Evolutionary conservation across 2,797 vertebrate genomes (phyloP).

Genomic region (Coregonus sp.): DNA sequence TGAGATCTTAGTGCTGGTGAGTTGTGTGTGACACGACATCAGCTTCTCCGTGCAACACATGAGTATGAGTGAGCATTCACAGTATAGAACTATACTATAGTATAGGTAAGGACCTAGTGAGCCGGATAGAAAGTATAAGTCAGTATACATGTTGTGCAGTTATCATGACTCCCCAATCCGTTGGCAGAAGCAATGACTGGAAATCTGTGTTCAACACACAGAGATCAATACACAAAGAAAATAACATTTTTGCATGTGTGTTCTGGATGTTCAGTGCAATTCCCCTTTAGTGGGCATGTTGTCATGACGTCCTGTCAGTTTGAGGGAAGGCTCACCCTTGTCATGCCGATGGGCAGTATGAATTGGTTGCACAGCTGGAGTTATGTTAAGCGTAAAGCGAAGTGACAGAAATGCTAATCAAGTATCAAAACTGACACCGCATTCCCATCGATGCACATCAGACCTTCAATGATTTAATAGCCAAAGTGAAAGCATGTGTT

Average conservation of each 20-base stretch:
- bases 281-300: slow-evolving; percentile 51
- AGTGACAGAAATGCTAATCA: slow-evolving; percentile 76
- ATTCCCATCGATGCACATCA: slow-evolving; percentile 62
- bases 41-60: background rate
- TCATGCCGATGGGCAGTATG: slow-evolving; percentile 63
- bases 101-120: too few relatives aligned
- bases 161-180: background rate
- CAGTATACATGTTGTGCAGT: background rate
- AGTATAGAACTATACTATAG: too few relatives aligned
- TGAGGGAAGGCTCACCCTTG: slow-evolving; percentile 67
- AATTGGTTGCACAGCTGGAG: slow-evolving; percentile 74
- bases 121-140: too few relatives aligned
- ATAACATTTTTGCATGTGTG: slow-evolving; percentile 11
- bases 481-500: slow-evolving; percentile 65
- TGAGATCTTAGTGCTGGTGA: background rate
- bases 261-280: slow-evolving; percentile 50
- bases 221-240: background rate
- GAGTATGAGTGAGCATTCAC: too few relatives aligned
- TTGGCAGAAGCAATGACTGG: too few relatives aligned
- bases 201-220: background rate
- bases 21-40: background rate
- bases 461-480: slow-evolving; percentile 71
- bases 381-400: slow-evolving; percentile 75
- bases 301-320: slow-evolving; percentile 60
- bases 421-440: slow-evolving; percentile 72